These are phyloP conservation scores for Microchrysa polita DNA, from an alignment of 2,888 invertebrate genomes.

Conservation along the genomic window DNA sequence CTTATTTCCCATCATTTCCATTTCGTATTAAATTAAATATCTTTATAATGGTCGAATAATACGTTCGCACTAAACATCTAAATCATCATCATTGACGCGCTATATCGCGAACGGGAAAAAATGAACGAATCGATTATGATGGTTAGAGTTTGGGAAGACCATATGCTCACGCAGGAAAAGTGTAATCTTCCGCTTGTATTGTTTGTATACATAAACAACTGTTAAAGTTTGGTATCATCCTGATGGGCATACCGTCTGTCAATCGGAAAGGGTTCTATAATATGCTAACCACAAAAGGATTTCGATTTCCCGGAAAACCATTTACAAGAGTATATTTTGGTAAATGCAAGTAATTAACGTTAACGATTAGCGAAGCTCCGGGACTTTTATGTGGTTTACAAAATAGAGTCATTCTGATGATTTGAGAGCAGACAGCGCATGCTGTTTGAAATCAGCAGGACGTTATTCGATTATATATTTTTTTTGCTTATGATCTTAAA, in stretches of 20 bases:
- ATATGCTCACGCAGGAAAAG: conserved; percentile 24
- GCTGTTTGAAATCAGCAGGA: conserved; percentile 26
- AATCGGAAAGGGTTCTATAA: conserved; percentile 42
- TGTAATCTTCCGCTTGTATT: not conserved
- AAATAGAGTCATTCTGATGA: not conserved
- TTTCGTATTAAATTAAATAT: conserved; percentile 47
- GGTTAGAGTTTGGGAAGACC: conserved; percentile 1
- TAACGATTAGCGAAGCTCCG: conserved; percentile 33
- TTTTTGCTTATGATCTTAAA: no score
- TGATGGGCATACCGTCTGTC: conserved; percentile 15
- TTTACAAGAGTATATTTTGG: conserved; percentile 33
- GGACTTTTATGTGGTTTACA: conserved; percentile 3
- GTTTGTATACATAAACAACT: conserved; percentile 14
- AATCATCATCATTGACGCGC: conserved; percentile 43
- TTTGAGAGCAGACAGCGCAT: conserved; percentile 3
- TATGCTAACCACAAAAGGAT: conserved; percentile 48
- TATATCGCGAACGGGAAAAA: no score
- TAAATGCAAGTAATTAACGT: conserved; percentile 39
- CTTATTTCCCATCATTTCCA: conserved; percentile 50
- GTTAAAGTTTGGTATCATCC: conserved; percentile 20
- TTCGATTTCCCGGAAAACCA: conserved; percentile 43
- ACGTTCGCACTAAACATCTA: conserved; percentile 49
- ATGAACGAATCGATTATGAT: not conserved
- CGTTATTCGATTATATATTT: no score
- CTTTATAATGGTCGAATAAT: conserved; percentile 49